Base-by-base conservation (phyloP, 2,113 vertebrate species). In the Cyprinodon variegatus region DNA sequence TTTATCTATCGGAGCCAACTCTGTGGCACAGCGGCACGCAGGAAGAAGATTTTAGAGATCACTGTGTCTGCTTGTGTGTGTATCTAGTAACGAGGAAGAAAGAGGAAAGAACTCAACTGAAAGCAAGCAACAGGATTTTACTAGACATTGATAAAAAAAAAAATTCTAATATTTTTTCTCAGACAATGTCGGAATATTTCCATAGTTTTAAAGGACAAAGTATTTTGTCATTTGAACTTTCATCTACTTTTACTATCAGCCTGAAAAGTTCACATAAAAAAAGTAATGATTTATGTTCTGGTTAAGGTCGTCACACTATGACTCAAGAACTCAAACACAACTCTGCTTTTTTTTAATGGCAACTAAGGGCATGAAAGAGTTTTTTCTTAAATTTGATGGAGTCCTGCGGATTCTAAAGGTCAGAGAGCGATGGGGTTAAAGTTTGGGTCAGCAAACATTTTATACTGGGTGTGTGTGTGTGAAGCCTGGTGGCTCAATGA, bases 361-460 rank as follows among this genome's bases (percentile, higher is more conserved):
- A 53, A 45, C 22, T 63, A 4, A n/a, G 60, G 46, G 59, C 14
- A 39, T 17, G 1, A 53, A 29, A 17, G 22, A 9, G 15, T 45
- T 80, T 11, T 68, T 75, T 78, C 3, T 70, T 29, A 69, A 77
- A 43, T 66, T 13, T 77, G 73, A 61, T 79, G 76, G 69, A 83
- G 59, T 38, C 74, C 79, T 38, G 75, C 82, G 83, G 80, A 67
- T 83, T 86, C 82, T n/a, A 84, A 63, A 74, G 86, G 86, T 72
- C 70, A 86, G 22, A 78, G 74, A 65, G 57, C 48, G 75, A 65
- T 65, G 72, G 77, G 82, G 84, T 77, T 61, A 9, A 29, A 57
- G 79, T 70, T 22, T 41, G 80, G 87, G 85, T 91, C 88, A 87
- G 70, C 70, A 77, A 43, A 86, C 77, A 79, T 89, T 83, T 89